phyloP scores from a whole-genome alignment of 2,888 invertebrate species.

The Drosophila dives region DNA sequence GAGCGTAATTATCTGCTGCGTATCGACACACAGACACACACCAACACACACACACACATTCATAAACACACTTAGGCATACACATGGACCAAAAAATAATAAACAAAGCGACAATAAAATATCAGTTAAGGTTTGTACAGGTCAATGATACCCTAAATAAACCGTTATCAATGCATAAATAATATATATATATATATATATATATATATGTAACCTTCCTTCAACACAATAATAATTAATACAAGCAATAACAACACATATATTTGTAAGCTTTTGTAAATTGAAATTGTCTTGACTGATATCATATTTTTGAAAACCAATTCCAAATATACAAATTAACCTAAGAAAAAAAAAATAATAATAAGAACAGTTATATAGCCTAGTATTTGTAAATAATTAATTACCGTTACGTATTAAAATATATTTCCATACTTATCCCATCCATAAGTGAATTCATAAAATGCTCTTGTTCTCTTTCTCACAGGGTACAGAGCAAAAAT shows the following conservation, averaged over 20 bases:
- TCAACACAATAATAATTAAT: background rate
- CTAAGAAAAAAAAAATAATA: background rate
- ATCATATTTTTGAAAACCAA: background rate
- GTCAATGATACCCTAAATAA: background rate
- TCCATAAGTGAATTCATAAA: background rate
- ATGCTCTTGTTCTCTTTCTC: background rate
- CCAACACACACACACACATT: slow-evolving; percentile 21
- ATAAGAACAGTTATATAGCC: background rate
- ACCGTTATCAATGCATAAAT: background rate
- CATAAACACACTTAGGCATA: slow-evolving; percentile 15
- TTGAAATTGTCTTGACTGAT: background rate
- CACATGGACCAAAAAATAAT: slow-evolving; percentile 28
- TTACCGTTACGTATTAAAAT: background rate
- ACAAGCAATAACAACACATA: background rate
- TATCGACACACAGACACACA: slow-evolving; percentile 28
- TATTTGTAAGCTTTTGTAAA: background rate
- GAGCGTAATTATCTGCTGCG: slow-evolving; percentile 61
- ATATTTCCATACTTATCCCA: background rate
- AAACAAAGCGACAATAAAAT: slow-evolving; percentile 25
- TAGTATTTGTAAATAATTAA: background rate
- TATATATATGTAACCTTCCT: background rate
- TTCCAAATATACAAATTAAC: background rate
- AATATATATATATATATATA: background rate
- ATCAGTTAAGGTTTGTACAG: background rate
- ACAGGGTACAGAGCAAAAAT: slow-evolving; percentile 37